Evolutionary conservation across 2,797 vertebrate species (phyloP).

Genomic region (Pampus argenteus): DNA sequence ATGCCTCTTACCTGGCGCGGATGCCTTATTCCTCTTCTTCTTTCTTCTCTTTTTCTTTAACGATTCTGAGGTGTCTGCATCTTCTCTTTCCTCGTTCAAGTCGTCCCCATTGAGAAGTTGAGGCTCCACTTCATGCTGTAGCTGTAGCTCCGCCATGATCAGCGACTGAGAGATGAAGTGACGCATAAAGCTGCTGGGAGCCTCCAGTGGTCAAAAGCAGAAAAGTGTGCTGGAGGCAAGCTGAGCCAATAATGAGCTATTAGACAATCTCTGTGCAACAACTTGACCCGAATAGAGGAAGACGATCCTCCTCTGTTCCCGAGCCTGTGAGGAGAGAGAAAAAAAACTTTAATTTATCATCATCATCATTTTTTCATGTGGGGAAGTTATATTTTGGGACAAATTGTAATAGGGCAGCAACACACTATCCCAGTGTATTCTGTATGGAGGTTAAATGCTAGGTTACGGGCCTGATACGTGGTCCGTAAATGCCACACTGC

Average conservation of each 20-base stretch:
- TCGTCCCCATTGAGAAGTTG: constrained; percentile 89
- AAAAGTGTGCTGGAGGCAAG: constrained; percentile 57
- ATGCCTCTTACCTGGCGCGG: constrained; percentile 80
- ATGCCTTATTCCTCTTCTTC: constrained; percentile 90
- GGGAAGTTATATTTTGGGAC: not conserved
- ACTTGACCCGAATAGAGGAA: constrained; percentile 53
- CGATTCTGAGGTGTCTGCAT: constrained; percentile 79
- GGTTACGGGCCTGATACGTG: constrained; percentile 20
- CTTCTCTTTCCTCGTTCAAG: constrained; percentile 84
- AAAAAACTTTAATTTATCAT: constrained; percentile 23
- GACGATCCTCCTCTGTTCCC: constrained; percentile 26
- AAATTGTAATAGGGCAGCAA: constrained; percentile 10
- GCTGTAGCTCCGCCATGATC: constrained; percentile 90
- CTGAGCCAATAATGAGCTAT: constrained; percentile 68
- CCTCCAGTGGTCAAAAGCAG: constrained; percentile 74
- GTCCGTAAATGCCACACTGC: constrained; percentile 39
- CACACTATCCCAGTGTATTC: not conserved
- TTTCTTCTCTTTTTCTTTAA: constrained; percentile 92
- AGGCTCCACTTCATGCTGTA: constrained; percentile 74
- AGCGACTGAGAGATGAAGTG: constrained; percentile 72
- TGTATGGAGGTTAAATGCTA: not conserved
- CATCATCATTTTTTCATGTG: not conserved
- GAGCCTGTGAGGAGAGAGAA: not conserved
- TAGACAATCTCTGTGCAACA: constrained; percentile 55
- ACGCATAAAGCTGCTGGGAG: constrained; percentile 76